Conservation (phyloP, 2,888 invertebrate genomes). For the Lordiphosa andalusiaca region DNA sequence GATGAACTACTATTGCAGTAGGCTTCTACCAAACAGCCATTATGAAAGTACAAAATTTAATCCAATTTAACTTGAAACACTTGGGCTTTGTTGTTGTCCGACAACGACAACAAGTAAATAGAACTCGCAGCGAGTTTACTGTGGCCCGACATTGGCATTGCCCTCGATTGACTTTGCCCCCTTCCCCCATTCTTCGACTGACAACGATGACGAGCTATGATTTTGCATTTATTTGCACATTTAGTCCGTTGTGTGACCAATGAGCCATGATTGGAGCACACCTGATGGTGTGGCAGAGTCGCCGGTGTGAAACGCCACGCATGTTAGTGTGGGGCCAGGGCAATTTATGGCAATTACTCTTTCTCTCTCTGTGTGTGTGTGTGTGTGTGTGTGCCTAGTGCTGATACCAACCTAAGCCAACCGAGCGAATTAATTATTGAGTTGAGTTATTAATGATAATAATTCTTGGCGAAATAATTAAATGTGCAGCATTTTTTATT, state of each 20-base stretch:
- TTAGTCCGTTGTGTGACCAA: conserved; percentile 23
- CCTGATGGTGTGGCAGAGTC: neutral
- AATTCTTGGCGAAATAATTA: conserved; percentile 47
- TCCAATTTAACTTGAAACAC: too few relatives aligned
- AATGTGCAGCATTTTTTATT: too few relatives aligned
- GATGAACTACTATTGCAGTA: too few relatives aligned
- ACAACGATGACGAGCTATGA: conserved; percentile 33
- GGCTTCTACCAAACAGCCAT: too few relatives aligned
- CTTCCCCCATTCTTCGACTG: conserved; percentile 1
- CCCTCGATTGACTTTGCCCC: conserved; percentile 21
- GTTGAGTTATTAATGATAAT: conserved; percentile 40
- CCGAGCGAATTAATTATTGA: too few relatives aligned
- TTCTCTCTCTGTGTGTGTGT: too few relatives aligned
- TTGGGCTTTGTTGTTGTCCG: too few relatives aligned
- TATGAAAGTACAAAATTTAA: too few relatives aligned
- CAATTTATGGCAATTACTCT: conserved; percentile 31
- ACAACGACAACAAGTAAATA: neutral
- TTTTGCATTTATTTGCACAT: conserved; percentile 45
- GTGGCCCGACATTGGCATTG: conserved; percentile 22
- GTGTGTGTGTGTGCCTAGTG: conserved; percentile 2
- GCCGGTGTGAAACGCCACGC: conserved; percentile 19
- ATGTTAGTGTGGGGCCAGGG: conserved; percentile 24
- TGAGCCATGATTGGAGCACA: conserved; percentile 27
- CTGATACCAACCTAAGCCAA: too few relatives aligned
- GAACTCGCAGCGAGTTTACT: neutral